Evolutionary conservation across 1,140 invertebrate genomes (phyloP).

Genomic region (Acromyrmex heyeri): DNA sequence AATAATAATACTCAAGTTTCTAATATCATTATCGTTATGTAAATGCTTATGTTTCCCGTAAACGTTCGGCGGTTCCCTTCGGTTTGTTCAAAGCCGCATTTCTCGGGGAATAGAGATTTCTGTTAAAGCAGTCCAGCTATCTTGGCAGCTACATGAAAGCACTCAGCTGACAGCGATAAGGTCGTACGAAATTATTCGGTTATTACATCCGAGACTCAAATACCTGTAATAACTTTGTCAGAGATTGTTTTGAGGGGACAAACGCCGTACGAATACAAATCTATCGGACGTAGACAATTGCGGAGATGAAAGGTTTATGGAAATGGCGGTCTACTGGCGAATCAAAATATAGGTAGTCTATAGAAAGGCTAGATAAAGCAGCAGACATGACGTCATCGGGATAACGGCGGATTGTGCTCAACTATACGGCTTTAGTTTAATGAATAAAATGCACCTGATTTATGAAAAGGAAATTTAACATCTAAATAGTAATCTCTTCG

Average conservation of each 20-base stretch:
- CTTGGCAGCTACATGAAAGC: constrained; percentile 29
- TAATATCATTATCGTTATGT: constrained; percentile 52
- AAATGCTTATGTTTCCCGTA: constrained; percentile 32
- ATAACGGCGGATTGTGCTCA: neutral
- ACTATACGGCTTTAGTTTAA: constrained; percentile 12
- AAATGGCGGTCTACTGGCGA: constrained; percentile 41
- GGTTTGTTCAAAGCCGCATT: constrained; percentile 33
- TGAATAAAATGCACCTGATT: constrained; percentile 17
- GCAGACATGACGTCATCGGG: constrained; percentile 26
- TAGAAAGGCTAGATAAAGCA: constrained; percentile 39
- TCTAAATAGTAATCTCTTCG: neutral
- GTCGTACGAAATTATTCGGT: constrained; percentile 42
- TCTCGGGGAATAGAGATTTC: constrained; percentile 41
- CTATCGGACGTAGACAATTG: constrained; percentile 54
- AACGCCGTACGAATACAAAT: constrained; percentile 40
- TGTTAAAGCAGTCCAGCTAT: constrained; percentile 32
- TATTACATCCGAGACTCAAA: constrained; percentile 49
- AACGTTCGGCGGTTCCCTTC: neutral
- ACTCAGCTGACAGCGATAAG: constrained; percentile 51
- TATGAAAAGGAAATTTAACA: constrained; percentile 1
- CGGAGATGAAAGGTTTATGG: constrained; percentile 58
- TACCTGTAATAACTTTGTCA: constrained; percentile 59
- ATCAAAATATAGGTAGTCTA: constrained; percentile 51
- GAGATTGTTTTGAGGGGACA: constrained; percentile 53
- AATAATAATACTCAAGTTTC: constrained; percentile 28